phyloP scores from a whole-genome alignment of 2,797 vertebrate genomes.

The Ibycter americanus region DNA sequence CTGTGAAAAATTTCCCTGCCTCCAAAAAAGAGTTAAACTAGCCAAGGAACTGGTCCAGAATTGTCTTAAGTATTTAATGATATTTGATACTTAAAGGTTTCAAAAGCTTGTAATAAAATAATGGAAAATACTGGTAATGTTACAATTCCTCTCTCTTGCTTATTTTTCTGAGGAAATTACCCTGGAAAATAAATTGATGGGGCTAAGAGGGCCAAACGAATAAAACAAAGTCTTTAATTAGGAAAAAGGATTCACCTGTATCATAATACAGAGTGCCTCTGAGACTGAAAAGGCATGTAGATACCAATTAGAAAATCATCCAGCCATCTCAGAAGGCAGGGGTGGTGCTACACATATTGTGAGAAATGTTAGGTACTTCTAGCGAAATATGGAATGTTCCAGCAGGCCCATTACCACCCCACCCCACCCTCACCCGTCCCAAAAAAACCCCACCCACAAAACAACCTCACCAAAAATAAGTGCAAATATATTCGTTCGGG shows the following conservation, averaged over 20 bases:
- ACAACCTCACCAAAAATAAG: conserved; percentile 35
- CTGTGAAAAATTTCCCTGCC: background rate
- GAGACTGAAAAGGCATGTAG: background rate
- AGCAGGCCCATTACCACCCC: background rate
- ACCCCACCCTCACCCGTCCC: too few species aligned
- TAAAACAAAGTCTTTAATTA: background rate
- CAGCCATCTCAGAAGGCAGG: background rate
- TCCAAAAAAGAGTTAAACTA: background rate
- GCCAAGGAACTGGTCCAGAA: background rate
- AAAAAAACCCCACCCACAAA: background rate
- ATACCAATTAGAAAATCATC: background rate
- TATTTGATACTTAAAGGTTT: background rate
- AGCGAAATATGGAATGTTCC: conserved; percentile 1
- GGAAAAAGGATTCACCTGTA: background rate
- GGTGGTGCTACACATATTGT: background rate
- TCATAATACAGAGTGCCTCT: background rate
- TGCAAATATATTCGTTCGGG: conserved; percentile 76
- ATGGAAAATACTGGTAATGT: background rate
- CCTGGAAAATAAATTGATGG: background rate
- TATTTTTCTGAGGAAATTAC: background rate
- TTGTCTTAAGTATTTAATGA: background rate
- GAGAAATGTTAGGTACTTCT: conserved; percentile 1
- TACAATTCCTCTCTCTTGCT: background rate
- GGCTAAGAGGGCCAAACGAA: conserved; percentile 9
- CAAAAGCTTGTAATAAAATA: background rate